phyloP scores from a whole-genome alignment of 2,113 vertebrate genomes.

The Myrmophylax atrothorax region DNA sequence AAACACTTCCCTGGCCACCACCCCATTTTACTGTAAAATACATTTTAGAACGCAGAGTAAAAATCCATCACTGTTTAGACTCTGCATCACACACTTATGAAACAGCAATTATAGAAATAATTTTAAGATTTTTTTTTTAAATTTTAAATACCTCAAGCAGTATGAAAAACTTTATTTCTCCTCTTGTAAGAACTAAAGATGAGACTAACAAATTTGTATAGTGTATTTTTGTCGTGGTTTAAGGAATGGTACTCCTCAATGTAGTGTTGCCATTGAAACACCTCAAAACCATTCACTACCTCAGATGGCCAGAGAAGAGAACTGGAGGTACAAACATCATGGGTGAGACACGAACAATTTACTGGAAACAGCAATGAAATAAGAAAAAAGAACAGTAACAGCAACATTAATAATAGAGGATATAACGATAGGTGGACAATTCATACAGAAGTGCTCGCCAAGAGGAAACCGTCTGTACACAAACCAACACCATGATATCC shows the following conservation, averaged over 20 bases:
- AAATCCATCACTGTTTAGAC: neutral
- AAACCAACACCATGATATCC: accelerated
- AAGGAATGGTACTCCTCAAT: neutral
- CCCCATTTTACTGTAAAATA: neutral
- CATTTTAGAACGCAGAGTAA: neutral
- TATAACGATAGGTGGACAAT: accelerated
- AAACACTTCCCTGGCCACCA: neutral
- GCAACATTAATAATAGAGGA: neutral
- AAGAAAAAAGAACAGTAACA: neutral
- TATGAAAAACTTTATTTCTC: neutral
- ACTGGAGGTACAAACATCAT: neutral
- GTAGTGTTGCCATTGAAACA: neutral
- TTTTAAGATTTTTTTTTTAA: neutral
- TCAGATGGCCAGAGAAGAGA: neutral
- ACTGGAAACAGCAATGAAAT: neutral
- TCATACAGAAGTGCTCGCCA: accelerated
- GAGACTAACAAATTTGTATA: neutral
- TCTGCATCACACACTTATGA: neutral
- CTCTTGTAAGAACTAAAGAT: neutral
- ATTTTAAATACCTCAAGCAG: neutral
- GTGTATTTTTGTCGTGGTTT: neutral
- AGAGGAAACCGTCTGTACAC: accelerated
- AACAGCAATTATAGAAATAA: neutral
- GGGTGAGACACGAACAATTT: neutral
- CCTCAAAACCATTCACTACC: neutral